A percentile compares a stretch with the other conserved stretches of the same genome.
These are phyloP conservation scores for Perca flavescens DNA, from an alignment of 2,113 vertebrate species.

Conservation along the genomic window DNA sequence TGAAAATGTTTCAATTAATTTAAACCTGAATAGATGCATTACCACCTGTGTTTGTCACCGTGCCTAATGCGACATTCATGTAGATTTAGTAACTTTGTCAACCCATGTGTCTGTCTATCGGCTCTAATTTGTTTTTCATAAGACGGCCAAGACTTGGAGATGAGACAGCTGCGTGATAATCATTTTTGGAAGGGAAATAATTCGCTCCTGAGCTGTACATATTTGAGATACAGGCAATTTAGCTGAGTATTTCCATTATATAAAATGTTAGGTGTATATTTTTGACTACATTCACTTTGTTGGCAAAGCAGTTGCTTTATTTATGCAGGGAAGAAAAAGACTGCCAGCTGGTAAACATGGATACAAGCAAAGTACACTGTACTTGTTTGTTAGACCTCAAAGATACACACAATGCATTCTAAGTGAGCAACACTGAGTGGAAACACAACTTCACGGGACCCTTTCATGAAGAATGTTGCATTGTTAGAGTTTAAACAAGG, in stretches of 20 bases:
- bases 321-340: background rate
- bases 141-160: background rate
- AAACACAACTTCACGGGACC: no score
- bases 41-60: background rate
- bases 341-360: no score
- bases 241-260: background rate
- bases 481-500: background rate
- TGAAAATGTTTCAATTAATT: background rate
- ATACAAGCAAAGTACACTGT: no score
- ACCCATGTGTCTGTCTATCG: constrained; percentile 1
- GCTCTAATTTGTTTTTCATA: background rate
- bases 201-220: background rate
- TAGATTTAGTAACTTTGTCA: background rate
- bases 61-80: background rate
- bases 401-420: no score
- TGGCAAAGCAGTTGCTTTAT: background rate
- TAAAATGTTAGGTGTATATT: no score
- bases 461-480: background rate
- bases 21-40: background rate
- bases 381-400: no score
- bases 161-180: background rate
- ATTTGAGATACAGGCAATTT: background rate
- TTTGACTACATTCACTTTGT: background rate
- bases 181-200: background rate
- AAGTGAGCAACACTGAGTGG: no score